phyloP scores from a whole-genome alignment of 2,888 invertebrate genomes.

The Campoletis raptor region DNA sequence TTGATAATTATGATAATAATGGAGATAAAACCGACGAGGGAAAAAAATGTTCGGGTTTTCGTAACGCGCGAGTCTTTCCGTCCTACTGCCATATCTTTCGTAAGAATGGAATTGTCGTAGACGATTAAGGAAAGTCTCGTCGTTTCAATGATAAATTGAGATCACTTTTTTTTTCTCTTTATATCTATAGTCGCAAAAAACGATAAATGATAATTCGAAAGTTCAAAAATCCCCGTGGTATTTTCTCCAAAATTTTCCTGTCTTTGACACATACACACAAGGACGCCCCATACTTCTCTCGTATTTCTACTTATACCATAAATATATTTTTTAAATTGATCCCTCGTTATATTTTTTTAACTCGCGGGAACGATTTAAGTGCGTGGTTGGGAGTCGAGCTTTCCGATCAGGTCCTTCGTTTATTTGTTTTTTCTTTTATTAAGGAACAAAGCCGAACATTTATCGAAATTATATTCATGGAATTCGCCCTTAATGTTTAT shows the following conservation, averaged over 20 bases:
- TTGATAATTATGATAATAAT: constrained; percentile 24
- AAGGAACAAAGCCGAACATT: not conserved
- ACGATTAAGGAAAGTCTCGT: constrained; percentile 51
- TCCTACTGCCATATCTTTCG: constrained; percentile 64
- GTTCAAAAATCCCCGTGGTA: not conserved
- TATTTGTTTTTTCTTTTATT: not conserved
- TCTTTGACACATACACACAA: not conserved
- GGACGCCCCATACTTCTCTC: not conserved
- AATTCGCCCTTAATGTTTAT: constrained; percentile 1
- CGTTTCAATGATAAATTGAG: constrained; percentile 29
- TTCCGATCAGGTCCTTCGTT: not conserved
- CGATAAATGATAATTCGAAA: not conserved
- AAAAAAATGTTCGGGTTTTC: constrained; percentile 45
- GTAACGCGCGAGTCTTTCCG: constrained; percentile 57
- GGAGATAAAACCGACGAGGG: constrained; percentile 28
- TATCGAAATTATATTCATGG: not conserved
- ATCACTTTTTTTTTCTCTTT: not conserved
- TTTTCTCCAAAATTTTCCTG: not conserved
- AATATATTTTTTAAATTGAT: not conserved
- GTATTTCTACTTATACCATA: not conserved
- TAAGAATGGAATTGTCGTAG: constrained; percentile 55
- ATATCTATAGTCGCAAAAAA: not conserved
- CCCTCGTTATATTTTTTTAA: not conserved
- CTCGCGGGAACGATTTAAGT: not conserved
- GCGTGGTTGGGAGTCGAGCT: not conserved